Conservation (phyloP, 2,888 invertebrate genomes). For the Seira ritae region DNA sequence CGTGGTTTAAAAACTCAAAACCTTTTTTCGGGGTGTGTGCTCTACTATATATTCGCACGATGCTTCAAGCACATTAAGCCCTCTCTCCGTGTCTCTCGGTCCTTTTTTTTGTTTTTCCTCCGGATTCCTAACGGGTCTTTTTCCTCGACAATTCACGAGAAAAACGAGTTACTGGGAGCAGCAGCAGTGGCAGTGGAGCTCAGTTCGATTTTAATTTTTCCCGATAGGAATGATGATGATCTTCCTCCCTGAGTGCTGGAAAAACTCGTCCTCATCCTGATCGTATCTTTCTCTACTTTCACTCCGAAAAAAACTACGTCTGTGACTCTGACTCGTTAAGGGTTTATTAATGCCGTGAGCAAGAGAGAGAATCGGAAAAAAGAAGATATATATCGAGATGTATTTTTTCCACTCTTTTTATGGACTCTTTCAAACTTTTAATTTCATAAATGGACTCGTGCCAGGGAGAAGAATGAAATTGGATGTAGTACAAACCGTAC, state of each 20-base stretch:
- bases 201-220: too few species aligned
- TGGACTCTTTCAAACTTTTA: slow-evolving; percentile 18
- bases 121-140: too few species aligned
- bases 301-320: background rate
- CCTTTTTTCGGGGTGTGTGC: slow-evolving; percentile 25
- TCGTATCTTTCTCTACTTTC: too few species aligned
- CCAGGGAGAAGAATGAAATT: background rate
- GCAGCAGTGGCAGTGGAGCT: too few species aligned
- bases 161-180: too few species aligned
- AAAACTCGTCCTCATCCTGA: too few species aligned
- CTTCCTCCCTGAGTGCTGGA: too few species aligned
- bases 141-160: too few species aligned
- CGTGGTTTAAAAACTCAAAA: slow-evolving; percentile 59
- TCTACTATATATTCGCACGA: background rate
- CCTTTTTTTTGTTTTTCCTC: too few species aligned
- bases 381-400: background rate
- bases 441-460: slow-evolving; percentile 46
- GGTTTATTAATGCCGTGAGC: slow-evolving; percentile 47
- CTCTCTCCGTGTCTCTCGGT: too few species aligned
- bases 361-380: slow-evolving; percentile 9
- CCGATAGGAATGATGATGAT: too few species aligned
- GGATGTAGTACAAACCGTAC: too few species aligned
- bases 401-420: background rate
- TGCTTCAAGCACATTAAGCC: background rate
- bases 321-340: background rate